Evolutionary conservation across 2,797 vertebrate species (phyloP).

Genomic region (Typhlichthys subterraneus): DNA sequence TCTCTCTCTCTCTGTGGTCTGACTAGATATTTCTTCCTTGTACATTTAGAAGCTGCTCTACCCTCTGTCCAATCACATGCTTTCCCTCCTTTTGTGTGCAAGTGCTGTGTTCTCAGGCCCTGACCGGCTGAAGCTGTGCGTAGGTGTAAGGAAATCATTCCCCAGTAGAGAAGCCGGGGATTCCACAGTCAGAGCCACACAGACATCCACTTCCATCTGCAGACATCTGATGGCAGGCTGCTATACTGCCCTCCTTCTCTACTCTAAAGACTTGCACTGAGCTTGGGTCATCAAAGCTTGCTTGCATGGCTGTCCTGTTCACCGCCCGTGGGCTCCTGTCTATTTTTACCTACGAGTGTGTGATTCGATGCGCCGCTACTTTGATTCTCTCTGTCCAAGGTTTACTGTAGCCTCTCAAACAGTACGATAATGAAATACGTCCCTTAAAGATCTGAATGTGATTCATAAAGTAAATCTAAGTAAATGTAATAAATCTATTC

Average conservation of each 20-base stretch:
- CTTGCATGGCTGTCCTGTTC: conserved; percentile 32
- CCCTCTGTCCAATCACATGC: background rate
- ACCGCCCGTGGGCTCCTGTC: conserved; percentile 38
- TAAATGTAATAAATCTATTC: too few species aligned
- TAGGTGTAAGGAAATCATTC: conserved; percentile 58
- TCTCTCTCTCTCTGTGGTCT: background rate
- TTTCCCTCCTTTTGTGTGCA: too few species aligned
- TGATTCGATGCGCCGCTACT: background rate
- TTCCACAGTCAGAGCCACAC: conserved; percentile 36
- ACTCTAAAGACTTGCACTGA: background rate
- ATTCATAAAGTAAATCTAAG: too few species aligned
- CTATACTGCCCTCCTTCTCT: conserved; percentile 12
- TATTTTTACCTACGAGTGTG: conserved; percentile 29
- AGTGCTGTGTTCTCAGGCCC: conserved; percentile 31
- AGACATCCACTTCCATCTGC: conserved; percentile 36
- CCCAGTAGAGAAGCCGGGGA: conserved; percentile 45
- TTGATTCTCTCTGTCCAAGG: background rate
- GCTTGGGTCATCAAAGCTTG: conserved; percentile 46
- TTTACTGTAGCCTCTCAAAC: background rate
- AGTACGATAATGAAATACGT: too few species aligned
- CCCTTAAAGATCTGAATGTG: too few species aligned
- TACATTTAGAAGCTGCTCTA: conserved; percentile 28
- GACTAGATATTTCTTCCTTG: too few species aligned
- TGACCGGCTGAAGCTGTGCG: conserved; percentile 41
- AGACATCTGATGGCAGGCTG: conserved; percentile 47